Evolutionary conservation across 1,140 invertebrate species (phyloP), one percentile per base, ranked within the genome.

Genomic region (Heterodera carotae): DNA sequence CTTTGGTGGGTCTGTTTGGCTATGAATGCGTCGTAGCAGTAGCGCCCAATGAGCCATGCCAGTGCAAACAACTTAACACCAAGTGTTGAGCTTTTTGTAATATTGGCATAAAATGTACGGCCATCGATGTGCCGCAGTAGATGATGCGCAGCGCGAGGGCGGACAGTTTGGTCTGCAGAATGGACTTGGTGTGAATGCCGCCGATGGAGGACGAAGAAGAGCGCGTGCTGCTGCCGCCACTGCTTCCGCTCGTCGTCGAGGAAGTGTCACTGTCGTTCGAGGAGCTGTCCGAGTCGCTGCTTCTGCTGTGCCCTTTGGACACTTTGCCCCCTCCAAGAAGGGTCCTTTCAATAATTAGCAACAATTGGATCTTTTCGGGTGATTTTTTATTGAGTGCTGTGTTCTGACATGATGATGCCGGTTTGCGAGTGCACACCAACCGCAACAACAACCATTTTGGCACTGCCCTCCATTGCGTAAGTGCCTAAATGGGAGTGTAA

Each of bases 361-460:
- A 53, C 56, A 8, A 2, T n/a, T 33, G 69, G 48, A 31, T 31
- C 2, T 43, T 76, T 62, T 76, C 5, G 33, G 1, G 64, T 72
- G 48, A 53, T 25, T n/a, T 31, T 34, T 12, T 12, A 43, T 43
- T 43, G 6, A 8, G 31, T 27, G 34, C n/a, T 56, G 27, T 34
- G 4, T 12, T 34, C 56, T 34, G 36, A 75, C 86, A 88, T 88
- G 34, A 88, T 88, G 64, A 87, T 88, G 62, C 86, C 86, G 31
- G 88, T 88, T 76, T 88, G 88, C 25, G 87, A 88, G 76, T 88
- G 84, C 33, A 88, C 76, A 22, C 86, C 86, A n/a, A 88, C 86
- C 22, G 86, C 86, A 12, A 86, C 85, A 62, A 88, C 80, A 0
- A 88, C 62, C 75, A 88, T 88, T 69, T 84, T 87, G 2, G 87